phyloP scores from a whole-genome alignment of 2,113 vertebrate species.

The Pristiophorus japonicus region DNA sequence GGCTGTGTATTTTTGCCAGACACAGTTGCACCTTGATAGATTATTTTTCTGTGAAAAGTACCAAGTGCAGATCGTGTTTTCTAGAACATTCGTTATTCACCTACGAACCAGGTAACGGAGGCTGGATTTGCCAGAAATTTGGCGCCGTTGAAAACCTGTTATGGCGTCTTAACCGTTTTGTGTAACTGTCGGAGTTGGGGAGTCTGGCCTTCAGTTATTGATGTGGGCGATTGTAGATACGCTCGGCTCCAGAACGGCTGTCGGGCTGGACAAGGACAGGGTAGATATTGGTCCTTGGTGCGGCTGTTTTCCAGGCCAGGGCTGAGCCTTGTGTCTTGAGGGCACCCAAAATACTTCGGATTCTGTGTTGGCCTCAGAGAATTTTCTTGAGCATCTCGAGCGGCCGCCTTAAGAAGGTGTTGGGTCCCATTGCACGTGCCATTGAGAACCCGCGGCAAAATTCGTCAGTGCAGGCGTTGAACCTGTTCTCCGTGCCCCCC shows the following conservation, averaged over 20 bases:
- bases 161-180: neutral
- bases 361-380: neutral
- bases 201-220: neutral
- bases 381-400: neutral
- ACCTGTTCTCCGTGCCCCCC: no score
- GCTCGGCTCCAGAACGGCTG: neutral
- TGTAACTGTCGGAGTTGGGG: neutral
- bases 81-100: constrained; percentile 11
- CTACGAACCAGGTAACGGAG: neutral
- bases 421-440: neutral
- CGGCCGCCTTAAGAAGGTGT: neutral
- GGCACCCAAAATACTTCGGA: neutral
- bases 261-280: neutral
- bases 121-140: neutral
- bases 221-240: neutral
- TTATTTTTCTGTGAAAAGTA: constrained; percentile 32
- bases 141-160: neutral
- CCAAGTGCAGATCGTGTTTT: constrained; percentile 19
- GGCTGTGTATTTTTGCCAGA: constrained; percentile 11
- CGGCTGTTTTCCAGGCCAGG: neutral
- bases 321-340: no score
- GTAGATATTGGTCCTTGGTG: neutral
- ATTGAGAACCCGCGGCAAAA: neutral
- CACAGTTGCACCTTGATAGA: neutral
- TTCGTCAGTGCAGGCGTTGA: neutral